These are phyloP conservation scores for Galerucella nymphaeae DNA, from an alignment of 2,888 invertebrate genomes.

Conservation along the genomic window DNA sequence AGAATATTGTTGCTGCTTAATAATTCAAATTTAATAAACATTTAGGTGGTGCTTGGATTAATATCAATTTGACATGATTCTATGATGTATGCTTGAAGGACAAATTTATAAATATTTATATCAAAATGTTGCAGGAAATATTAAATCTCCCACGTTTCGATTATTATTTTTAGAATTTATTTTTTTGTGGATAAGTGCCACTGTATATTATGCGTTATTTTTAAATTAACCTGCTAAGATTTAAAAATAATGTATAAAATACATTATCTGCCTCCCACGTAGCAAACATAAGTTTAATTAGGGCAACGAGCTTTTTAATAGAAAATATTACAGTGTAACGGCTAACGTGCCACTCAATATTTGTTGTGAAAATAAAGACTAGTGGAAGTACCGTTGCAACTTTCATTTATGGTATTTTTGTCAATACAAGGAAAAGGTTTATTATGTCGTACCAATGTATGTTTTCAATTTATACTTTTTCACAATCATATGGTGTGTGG, in stretches of 20 bases:
- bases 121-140: conserved; percentile 42
- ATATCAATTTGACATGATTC: conserved; percentile 15
- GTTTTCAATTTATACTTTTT: background rate
- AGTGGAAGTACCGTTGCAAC: conserved; percentile 26
- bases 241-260: conserved; percentile 45
- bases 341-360: conserved; percentile 25
- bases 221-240: conserved; percentile 47
- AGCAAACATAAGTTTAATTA: conserved; percentile 41
- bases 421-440: conserved; percentile 21
- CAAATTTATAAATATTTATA: conserved; percentile 38
- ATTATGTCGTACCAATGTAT: conserved; percentile 54
- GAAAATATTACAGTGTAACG: conserved; percentile 31
- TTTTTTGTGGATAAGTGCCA: conserved; percentile 42
- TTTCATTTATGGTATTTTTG: conserved; percentile 19
- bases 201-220: conserved; percentile 48
- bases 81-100: conserved; percentile 12
- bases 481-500: background rate
- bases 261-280: conserved; percentile 39
- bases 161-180: conserved; percentile 48
- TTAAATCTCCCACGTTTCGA: conserved; percentile 44
- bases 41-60: background rate
- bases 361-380: conserved; percentile 28
- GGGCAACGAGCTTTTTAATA: conserved; percentile 34
- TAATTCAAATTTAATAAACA: conserved; percentile 3
- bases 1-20: background rate